Percentiles rank a stretch among this genome's conserved stretches.
phyloP scores from a whole-genome alignment of 2,888 invertebrate species.

The Ectemnius lituratus region DNA sequence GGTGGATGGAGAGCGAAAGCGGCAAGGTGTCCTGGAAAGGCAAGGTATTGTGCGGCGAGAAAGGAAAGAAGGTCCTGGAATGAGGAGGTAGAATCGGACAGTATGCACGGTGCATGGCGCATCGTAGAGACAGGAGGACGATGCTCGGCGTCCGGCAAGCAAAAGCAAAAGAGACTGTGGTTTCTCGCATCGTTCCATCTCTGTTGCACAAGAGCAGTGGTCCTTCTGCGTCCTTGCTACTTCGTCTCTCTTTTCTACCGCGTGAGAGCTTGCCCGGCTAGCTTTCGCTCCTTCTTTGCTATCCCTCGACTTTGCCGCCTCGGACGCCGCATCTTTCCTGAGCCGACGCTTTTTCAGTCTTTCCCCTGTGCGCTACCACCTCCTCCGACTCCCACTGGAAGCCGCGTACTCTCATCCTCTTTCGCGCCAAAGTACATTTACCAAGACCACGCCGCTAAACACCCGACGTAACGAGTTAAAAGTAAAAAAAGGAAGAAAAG shows the following conservation, averaged over 20 bases:
- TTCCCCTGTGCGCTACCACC: neutral
- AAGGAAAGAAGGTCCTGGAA: conserved; percentile 3
- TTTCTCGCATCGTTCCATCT: conserved; percentile 14
- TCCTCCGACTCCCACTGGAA: neutral
- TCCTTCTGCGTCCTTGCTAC: conserved; percentile 22
- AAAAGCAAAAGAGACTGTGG: conserved; percentile 27
- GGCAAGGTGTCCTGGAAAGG: conserved; percentile 1
- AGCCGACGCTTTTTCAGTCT: conserved; percentile 3
- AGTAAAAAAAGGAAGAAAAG: neutral
- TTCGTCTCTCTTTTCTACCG: conserved; percentile 14
- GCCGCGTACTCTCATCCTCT: conserved; percentile 16
- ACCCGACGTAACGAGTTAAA: neutral
- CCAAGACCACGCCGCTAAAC: conserved; percentile 4
- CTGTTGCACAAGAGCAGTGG: neutral
- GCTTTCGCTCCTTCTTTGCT: conserved; percentile 15
- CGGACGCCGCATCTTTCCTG: conserved; percentile 7
- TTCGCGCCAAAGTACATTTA: conserved; percentile 7
- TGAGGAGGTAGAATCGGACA: conserved; percentile 1
- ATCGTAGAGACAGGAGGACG: conserved; percentile 20
- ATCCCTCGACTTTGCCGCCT: conserved; percentile 17
- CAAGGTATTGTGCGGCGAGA: neutral
- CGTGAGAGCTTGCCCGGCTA: conserved; percentile 15
- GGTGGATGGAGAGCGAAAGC: neutral
- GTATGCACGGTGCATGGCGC: conserved; percentile 18
- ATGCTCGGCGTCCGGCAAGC: conserved; percentile 30